phyloP scores from a whole-genome alignment of 2,113 vertebrate species.

The Myotis brandtii region DNA sequence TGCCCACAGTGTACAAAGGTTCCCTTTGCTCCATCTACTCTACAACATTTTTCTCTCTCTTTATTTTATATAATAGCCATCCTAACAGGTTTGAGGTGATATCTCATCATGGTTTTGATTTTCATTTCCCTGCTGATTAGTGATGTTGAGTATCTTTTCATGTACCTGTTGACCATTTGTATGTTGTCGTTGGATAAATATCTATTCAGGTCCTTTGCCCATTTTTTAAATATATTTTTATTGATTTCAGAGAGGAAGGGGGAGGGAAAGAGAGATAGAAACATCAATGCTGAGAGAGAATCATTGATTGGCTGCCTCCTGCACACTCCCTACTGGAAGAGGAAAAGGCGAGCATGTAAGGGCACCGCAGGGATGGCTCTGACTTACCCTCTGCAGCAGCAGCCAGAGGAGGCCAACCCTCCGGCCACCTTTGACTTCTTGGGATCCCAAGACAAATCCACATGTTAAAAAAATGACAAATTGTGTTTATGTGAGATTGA shows the following conservation, averaged over 20 bases:
- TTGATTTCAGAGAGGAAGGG: too few relatives aligned
- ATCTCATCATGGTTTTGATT: not conserved
- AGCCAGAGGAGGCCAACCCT: not conserved
- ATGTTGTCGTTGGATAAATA: not conserved
- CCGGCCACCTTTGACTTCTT: not conserved
- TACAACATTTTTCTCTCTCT: not conserved
- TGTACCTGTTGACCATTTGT: not conserved
- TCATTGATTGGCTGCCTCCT: too few relatives aligned
- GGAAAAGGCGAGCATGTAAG: not conserved
- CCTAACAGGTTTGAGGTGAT: not conserved
- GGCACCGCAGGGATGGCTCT: fast-evolving
- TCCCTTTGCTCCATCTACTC: not conserved
- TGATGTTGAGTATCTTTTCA: not conserved
- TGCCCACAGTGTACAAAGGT: not conserved
- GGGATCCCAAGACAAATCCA: not conserved
- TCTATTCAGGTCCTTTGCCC: not conserved
- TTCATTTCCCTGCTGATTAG: not conserved
- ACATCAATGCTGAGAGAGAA: too few relatives aligned
- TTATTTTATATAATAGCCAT: not conserved
- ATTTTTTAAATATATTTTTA: not conserved
- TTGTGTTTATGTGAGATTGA: not conserved
- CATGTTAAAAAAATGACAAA: not conserved
- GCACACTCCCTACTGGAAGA: not conserved
- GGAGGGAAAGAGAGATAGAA: too few relatives aligned
- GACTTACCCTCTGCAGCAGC: not conserved